Conservation (phyloP, 1,140 invertebrate genomes). For the Drosophila quadrilineata region DNA sequence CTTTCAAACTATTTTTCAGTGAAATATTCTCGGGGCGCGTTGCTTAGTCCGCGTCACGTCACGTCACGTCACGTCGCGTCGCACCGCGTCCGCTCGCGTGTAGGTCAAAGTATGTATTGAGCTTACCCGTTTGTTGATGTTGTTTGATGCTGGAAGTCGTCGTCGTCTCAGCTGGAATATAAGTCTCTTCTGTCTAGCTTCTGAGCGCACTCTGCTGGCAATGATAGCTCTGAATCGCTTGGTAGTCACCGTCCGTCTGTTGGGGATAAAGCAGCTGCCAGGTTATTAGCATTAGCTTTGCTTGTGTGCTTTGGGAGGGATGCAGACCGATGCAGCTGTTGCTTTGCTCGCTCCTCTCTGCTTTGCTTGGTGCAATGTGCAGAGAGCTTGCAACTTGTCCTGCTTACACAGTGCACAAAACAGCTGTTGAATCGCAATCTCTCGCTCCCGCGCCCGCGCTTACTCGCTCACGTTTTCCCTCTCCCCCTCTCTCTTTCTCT, state of each 20-base stretch:
- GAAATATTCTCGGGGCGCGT: slow-evolving; percentile 15
- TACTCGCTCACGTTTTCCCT: not conserved
- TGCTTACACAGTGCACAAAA: slow-evolving; percentile 2
- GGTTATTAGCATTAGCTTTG: too few relatives aligned
- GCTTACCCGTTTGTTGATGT: slow-evolving; percentile 53
- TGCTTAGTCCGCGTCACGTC: slow-evolving; percentile 10
- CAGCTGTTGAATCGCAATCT: slow-evolving; percentile 18
- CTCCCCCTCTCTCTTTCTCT: not conserved
- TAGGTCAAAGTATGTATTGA: slow-evolving; percentile 43
- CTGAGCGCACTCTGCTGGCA: slow-evolving; percentile 10
- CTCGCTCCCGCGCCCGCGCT: not conserved
- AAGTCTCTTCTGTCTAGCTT: too few relatives aligned
- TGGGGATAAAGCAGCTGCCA: slow-evolving; percentile 26
- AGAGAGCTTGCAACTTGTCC: slow-evolving; percentile 36
- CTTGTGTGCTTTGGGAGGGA: slow-evolving; percentile 8
- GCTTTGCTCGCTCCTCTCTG: slow-evolving; percentile 41
- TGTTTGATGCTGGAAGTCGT: slow-evolving; percentile 41
- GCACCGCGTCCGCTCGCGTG: slow-evolving; percentile 30
- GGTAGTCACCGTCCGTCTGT: slow-evolving; percentile 65
- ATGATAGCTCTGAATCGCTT: slow-evolving; percentile 25
- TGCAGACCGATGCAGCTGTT: slow-evolving; percentile 46
- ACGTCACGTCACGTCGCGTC: not conserved
- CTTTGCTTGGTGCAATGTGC: slow-evolving; percentile 57
- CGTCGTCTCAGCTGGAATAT: slow-evolving; percentile 38
- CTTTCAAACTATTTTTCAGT: slow-evolving; percentile 48